Percentiles rank a stretch among this genome's conserved stretches.
Conservation (phyloP, 2,888 invertebrate genomes). For the Lepetodrilus schrolli region DNA sequence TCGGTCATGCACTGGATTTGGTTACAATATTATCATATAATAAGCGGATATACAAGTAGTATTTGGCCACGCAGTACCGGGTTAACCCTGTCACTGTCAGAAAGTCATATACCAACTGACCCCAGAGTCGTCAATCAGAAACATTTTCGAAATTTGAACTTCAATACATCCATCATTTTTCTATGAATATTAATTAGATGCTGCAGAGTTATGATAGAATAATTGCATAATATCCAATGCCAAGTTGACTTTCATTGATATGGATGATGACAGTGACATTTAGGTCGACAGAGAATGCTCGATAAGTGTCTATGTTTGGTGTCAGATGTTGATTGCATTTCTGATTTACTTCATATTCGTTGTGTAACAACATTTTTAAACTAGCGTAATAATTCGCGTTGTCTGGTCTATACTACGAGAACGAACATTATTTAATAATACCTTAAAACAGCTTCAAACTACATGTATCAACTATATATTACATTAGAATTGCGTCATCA, state of each 20-base stretch:
- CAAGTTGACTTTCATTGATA: background rate
- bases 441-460: too few species aligned
- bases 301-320: too few species aligned
- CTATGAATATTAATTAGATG: background rate
- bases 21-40: slow-evolving; percentile 19
- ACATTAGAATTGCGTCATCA: too few species aligned
- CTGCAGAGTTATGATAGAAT: background rate
- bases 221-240: background rate
- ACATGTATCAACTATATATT: too few species aligned
- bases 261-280: background rate
- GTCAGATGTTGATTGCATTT: too few species aligned
- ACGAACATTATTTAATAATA: too few species aligned
- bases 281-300: background rate
- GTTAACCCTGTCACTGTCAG: background rate
- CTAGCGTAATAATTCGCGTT: too few species aligned
- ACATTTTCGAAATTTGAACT: background rate
- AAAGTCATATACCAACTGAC: background rate
- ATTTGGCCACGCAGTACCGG: background rate
- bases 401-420: too few species aligned
- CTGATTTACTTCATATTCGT: too few species aligned
- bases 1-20: slow-evolving; percentile 1
- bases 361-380: too few species aligned
- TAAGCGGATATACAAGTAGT: slow-evolving; percentile 25
- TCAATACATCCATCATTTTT: background rate
- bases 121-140: slow-evolving; percentile 2